Evolutionary conservation across 2,113 vertebrate species (phyloP), one percentile per base, ranked within the genome.

Genomic region (Callipepla californica): DNA sequence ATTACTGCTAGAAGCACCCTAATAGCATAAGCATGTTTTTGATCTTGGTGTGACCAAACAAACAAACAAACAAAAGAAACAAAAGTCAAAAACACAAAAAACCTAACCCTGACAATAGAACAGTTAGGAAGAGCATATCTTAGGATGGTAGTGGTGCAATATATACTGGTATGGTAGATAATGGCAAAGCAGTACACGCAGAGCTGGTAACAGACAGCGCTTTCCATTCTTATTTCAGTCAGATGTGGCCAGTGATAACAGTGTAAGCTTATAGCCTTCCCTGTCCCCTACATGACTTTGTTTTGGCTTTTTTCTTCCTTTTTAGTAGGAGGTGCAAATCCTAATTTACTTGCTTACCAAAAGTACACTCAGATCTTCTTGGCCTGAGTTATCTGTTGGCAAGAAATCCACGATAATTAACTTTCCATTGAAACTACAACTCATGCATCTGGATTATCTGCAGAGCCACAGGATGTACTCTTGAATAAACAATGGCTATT

Each of bases 401-500:
- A 89, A 92, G 69, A 83, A 95, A 83, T 68, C 58, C 47, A 57
- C 82, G 90, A 42, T 63, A 88, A 79, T 26, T 63, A 79, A 93
- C 3, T 1, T 80, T 70, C 34, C 75, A 44, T 84, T 77, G 78
- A 93, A 79, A 88, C 44, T 0, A 74, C 47, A 89, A 25, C 34
- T 57, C 42, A 53, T 75, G 73, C 69, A 79, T 74, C 62, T 92
- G 86, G 90, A 92, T 76, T 72, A 94, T 87, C 58, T 85, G 86
- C 92, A 96, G 86, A 94, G 58, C 74, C 40, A 66, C 53, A 68
- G 88, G 73, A 93, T 92, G 23, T 81, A 69, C 34, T 89, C 48
- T 48, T 40, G 17, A 95, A 89, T 95, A 95, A 95, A 93, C 86
- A 86, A 16, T 90, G 86, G 53, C 40, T 89, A 2, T 74, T 83